Evolutionary conservation across 1,140 invertebrate genomes (phyloP).

Genomic region (Diorhabda sublineata): DNA sequence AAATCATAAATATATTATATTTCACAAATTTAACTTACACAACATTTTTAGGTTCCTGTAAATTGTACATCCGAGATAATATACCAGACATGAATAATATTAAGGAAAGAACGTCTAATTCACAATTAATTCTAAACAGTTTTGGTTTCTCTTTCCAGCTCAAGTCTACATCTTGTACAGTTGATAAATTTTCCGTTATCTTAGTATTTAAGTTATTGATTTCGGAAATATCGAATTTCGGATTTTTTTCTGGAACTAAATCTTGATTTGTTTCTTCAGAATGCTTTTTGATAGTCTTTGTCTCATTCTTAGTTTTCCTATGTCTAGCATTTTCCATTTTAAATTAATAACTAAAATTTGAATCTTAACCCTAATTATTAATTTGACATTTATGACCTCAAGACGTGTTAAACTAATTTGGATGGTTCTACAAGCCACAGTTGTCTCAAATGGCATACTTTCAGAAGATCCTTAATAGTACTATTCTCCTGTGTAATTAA

Average conservation of each 20-base stretch:
- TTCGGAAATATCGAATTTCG: neutral
- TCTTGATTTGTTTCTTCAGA: neutral
- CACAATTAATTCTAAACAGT: conserved; percentile 53
- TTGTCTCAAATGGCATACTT: too few species aligned
- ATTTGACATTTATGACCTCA: neutral
- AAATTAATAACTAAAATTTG: neutral
- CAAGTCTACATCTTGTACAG: neutral
- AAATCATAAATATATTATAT: conserved; percentile 18
- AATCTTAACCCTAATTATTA: neutral
- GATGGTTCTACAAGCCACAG: too few species aligned
- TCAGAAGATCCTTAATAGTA: too few species aligned
- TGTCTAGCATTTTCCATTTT: neutral
- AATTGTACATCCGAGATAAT: conserved; percentile 73
- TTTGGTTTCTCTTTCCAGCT: conserved; percentile 13
- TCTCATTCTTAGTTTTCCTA: conserved; percentile 1
- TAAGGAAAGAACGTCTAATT: conserved; percentile 74
- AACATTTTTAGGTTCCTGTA: conserved; percentile 80
- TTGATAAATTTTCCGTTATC: neutral
- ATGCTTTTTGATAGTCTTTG: neutral
- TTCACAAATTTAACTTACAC: conserved; percentile 67
- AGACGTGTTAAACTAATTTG: neutral
- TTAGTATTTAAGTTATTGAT: too few species aligned
- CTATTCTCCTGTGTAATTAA: too few species aligned
- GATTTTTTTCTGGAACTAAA: neutral
- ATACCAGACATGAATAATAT: conserved; percentile 67